phyloP scores from a whole-genome alignment of 2,888 invertebrate genomes.

The Ecliptopera silaceata region DNA sequence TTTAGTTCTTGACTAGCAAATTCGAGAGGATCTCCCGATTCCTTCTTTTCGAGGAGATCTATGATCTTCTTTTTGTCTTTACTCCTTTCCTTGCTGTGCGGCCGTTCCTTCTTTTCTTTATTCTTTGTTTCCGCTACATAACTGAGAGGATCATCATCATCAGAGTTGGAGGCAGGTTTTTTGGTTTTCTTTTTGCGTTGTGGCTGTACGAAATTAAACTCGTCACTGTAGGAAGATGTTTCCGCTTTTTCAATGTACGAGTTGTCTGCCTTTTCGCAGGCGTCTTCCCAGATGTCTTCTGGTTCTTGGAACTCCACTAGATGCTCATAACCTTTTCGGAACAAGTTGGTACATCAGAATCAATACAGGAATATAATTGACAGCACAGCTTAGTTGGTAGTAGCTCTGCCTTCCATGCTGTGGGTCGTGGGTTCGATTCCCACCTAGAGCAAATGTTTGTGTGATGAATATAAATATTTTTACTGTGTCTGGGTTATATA shows the following conservation, averaged over 20 bases:
- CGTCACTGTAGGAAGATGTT: conserved; percentile 46
- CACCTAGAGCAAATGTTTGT: too few species aligned
- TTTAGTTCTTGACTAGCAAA: conserved; percentile 30
- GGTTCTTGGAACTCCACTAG: conserved; percentile 67
- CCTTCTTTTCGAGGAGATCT: background rate
- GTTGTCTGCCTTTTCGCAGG: conserved; percentile 44
- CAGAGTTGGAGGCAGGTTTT: conserved; percentile 36
- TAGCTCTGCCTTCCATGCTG: too few species aligned
- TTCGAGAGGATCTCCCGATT: conserved; percentile 22
- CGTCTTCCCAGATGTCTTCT: conserved; percentile 61
- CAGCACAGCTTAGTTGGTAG: too few species aligned
- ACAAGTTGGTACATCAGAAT: conserved; percentile 10
- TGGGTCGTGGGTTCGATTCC: too few species aligned
- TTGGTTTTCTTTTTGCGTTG: conserved; percentile 54
- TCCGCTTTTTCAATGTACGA: conserved; percentile 41
- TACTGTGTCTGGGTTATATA: too few species aligned
- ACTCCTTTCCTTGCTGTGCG: conserved; percentile 64
- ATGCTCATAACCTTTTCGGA: conserved; percentile 72
- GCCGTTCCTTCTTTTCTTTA: conserved; percentile 59
- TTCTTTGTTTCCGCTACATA: conserved; percentile 50
- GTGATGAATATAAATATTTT: too few species aligned
- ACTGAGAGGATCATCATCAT: conserved; percentile 67
- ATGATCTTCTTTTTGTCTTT: conserved; percentile 40
- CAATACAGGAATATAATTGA: background rate
- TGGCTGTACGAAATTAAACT: conserved; percentile 31